These are phyloP conservation scores for Halichondria panicea DNA, from an alignment of 37 sponge, comb jelly and placozoan species.

Conservation along the genomic window DNA sequence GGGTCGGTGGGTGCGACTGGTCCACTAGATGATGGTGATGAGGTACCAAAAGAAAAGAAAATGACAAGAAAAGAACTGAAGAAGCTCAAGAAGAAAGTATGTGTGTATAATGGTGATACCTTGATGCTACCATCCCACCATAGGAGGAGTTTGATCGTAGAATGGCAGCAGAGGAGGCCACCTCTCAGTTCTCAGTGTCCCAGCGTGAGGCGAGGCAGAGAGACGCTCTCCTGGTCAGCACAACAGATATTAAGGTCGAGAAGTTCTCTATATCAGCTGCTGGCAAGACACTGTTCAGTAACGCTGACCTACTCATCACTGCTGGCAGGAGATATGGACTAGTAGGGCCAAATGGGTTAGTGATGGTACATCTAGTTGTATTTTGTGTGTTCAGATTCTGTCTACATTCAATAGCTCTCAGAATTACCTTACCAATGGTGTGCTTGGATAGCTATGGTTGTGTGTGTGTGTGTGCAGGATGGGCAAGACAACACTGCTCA, in stretches of 20 bases:
- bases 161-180: conserved; percentile 21
- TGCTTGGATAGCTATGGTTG: not conserved
- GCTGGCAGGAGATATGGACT: conserved; percentile 90
- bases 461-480: conserved; percentile 43
- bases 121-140: not conserved
- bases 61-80: conserved; percentile 21
- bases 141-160: conserved; percentile 34
- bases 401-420: no score
- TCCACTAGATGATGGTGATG: no score
- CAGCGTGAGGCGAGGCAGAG: conserved; percentile 53
- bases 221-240: conserved; percentile 26
- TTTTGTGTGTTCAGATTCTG: no score
- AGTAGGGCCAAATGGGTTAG: conserved; percentile 97
- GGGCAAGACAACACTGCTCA: conserved; percentile 95
- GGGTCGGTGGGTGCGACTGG: no score
- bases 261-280: conserved; percentile 93
- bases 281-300: conserved; percentile 93
- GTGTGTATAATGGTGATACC: not conserved
- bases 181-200: conserved; percentile 70
- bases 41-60: not conserved
- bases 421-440: not conserved
- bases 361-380: no score
- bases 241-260: conserved; percentile 69
- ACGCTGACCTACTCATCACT: conserved; percentile 85
- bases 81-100: conserved; percentile 74